Evolutionary conservation across 2,113 vertebrate genomes (phyloP), one percentile per base, ranked within the genome.

Genomic region (Barbus barbus): DNA sequence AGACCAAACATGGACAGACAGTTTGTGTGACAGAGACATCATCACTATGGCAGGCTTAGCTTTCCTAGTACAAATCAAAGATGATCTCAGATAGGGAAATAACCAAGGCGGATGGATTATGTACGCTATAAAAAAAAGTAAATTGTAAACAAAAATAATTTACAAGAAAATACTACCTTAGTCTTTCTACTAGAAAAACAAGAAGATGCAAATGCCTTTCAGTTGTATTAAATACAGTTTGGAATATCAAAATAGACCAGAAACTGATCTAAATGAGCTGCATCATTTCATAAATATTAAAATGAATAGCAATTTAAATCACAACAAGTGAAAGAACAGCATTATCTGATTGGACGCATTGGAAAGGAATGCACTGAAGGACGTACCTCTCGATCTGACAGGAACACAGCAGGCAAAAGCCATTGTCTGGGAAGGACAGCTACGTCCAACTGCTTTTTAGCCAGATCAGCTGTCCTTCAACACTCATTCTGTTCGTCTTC

Each of bases 381-480:
- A 81, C 44, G 33, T 85, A 87, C 86, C 83, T 85, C 65, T 85
- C 3, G 65, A 46, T 75, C 84, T 83, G 46, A 87, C 18, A 31
- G 86, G 81, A 69, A 87, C 86, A 71, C 86, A 87, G 83, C 86
- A 85, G 38, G 26, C 69, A 71, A 87, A 61, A 83, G 76, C 61
- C 81, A 83, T 87, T 38, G 56, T 80, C 38, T 6, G n/a, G 61
- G 36, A 76, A 9, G 22, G 14, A 77, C 67, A 71, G 16, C 53
- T 58, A 78, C 16, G 1, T 38, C 16, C 75, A n/a, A n/a, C n/a
- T n/a, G n/a, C n/a, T 28, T 33, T 63, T 78, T 9, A 78, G 14
- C 73, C 31, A 26, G 69, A 13, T 56, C 46, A 26, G 20, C 46
- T 48, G 18, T 60, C 67, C 67, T 33, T 41, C 44, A 24, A 51